Evolutionary conservation across 2,888 invertebrate genomes (phyloP).

Genomic region (Trachelus iudaicus): DNA sequence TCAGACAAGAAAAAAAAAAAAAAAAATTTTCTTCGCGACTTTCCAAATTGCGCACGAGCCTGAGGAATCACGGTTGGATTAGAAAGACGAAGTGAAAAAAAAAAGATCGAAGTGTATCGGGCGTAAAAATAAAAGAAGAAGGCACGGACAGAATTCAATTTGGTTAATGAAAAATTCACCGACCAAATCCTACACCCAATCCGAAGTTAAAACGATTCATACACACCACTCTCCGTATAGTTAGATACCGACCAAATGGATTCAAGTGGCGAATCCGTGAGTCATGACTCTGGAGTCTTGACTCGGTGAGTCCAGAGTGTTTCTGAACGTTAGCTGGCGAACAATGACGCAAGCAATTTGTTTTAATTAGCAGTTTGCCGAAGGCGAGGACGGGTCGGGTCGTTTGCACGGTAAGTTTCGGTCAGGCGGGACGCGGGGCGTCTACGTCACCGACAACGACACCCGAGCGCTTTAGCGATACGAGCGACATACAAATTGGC

Average conservation of each 20-base stretch:
- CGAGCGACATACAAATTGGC: constrained; percentile 41
- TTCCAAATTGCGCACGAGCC: too few species aligned
- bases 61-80: too few species aligned
- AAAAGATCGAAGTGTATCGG: too few species aligned
- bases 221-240: neutral
- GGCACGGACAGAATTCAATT: neutral
- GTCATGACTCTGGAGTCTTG: neutral
- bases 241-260: neutral
- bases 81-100: too few species aligned
- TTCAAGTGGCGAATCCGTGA: neutral
- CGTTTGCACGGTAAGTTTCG: constrained; percentile 21
- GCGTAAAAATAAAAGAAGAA: neutral
- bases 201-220: neutral
- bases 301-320: constrained; percentile 1
- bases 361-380: constrained; percentile 36
- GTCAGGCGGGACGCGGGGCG: constrained; percentile 8
- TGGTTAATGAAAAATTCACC: neutral
- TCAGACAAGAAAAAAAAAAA: neutral
- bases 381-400: constrained; percentile 16
- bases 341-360: constrained; percentile 38
- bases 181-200: neutral
- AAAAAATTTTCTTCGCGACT: neutral
- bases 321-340: constrained; percentile 19
- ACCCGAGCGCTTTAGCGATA: constrained; percentile 11
- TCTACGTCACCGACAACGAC: constrained; percentile 18